Conservation (phyloP, 37 sponge, comb jelly and placozoan species). For the Amphimedon queenslandica region DNA sequence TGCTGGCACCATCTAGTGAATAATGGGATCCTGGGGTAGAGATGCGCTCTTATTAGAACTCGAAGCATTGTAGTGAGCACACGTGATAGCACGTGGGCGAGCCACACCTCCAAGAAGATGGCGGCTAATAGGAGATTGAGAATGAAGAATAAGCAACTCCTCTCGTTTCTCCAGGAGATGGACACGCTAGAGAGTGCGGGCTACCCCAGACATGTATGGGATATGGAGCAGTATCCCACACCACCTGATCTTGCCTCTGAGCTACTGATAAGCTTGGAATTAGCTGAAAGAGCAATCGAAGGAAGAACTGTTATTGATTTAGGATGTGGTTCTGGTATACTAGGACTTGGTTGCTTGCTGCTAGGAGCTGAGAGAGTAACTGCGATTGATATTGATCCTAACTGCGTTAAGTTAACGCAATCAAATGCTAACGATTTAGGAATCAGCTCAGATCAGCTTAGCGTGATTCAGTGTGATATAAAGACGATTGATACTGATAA, state of each 20-base stretch:
- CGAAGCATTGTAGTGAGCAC: no score
- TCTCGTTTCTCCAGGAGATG: slow-evolving; percentile 12
- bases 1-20: no score
- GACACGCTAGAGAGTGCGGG: background rate
- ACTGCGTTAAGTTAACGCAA: slow-evolving; percentile 45
- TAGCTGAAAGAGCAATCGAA: slow-evolving; percentile 42
- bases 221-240: slow-evolving; percentile 85
- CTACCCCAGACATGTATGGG: background rate
- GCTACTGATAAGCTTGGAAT: slow-evolving; percentile 32
- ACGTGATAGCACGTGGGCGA: no score
- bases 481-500: slow-evolving; percentile 27
- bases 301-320: slow-evolving; percentile 74
- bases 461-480: slow-evolving; percentile 42
- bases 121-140: no score
- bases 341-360: slow-evolving; percentile 61
- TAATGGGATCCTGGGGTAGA: no score
- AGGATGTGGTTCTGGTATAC: slow-evolving; percentile 91
- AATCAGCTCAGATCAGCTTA: no score
- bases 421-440: slow-evolving; percentile 38
- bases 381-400: slow-evolving; percentile 75
- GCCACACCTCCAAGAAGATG: no score
- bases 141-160: slow-evolving; percentile 27
- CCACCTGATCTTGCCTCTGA: slow-evolving; percentile 74
- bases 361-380: slow-evolving; percentile 45
- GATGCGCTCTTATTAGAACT: no score